Percentiles rank a stretch among this genome's conserved stretches.
Conservation (phyloP, 2,113 vertebrate genomes). For the Tylochromis polylepis region DNA sequence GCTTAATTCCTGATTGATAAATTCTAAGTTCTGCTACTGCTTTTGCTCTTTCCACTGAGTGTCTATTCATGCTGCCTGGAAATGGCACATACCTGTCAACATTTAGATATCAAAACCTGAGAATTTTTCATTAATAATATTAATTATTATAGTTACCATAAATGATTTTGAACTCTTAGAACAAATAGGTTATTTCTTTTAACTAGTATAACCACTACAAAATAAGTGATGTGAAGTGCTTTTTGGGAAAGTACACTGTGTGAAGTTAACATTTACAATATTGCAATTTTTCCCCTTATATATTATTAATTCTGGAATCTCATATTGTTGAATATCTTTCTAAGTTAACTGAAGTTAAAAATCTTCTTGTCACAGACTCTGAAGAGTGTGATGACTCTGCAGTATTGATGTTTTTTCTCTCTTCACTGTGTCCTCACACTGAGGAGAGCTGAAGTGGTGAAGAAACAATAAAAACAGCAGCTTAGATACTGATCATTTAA, state of each 20-base stretch:
- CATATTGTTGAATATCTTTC: not conserved
- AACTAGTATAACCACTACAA: not conserved
- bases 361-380: not conserved
- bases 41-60: not conserved
- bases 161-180: not conserved
- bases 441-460: not conserved
- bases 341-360: not conserved
- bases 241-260: not conserved
- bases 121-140: not conserved
- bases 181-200: not conserved
- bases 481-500: not conserved
- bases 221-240: not conserved
- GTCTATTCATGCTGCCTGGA: not conserved
- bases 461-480: not conserved
- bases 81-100: not conserved
- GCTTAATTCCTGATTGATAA: not conserved
- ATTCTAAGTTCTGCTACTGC: not conserved
- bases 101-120: no score
- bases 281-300: not conserved
- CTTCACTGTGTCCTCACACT: not conserved
- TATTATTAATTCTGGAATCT: not conserved
- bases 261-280: not conserved
- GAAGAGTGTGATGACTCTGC: not conserved
- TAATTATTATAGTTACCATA: not conserved
- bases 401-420: not conserved